Evolutionary conservation across 2,888 invertebrate species (phyloP).

Genomic region (Hydrotaea diabolus): DNA sequence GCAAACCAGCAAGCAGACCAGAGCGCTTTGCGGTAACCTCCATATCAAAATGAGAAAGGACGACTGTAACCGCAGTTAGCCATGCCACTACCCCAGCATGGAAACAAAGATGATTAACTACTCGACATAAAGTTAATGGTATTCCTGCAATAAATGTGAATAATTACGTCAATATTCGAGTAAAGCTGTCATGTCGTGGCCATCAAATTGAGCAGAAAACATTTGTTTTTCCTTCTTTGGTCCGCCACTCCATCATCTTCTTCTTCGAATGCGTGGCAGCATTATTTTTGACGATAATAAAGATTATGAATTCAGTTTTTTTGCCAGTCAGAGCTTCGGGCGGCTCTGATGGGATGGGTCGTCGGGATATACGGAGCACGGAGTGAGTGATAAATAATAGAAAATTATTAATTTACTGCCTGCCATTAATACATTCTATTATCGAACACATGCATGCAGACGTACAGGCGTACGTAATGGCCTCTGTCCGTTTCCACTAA

Average conservation of each 20-base stretch:
- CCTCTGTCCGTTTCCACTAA: constrained; percentile 42
- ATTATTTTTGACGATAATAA: constrained; percentile 60
- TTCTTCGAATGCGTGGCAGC: constrained; percentile 53
- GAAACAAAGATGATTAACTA: constrained; percentile 67
- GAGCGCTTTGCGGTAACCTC: constrained; percentile 14
- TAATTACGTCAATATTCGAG: constrained; percentile 67
- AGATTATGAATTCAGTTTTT: constrained; percentile 59
- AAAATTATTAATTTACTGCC: constrained; percentile 50
- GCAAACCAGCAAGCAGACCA: constrained; percentile 46
- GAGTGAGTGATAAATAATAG: constrained; percentile 45
- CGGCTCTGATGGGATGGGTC: not conserved
- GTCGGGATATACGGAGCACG: constrained; percentile 9
- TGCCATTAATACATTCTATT: constrained; percentile 36
- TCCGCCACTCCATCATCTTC: not conserved
- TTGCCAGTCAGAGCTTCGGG: not conserved
- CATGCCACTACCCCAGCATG: constrained; percentile 30
- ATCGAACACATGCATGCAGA: constrained; percentile 14
- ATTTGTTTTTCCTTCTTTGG: constrained; percentile 50
- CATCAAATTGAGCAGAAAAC: constrained; percentile 67
- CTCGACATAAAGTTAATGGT: constrained; percentile 69
- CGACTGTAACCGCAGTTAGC: constrained; percentile 35
- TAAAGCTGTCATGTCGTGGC: constrained; percentile 69
- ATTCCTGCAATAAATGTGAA: constrained; percentile 70
- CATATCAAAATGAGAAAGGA: constrained; percentile 43
- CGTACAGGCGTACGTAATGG: not conserved